Evolutionary conservation across 2,797 vertebrate genomes (phyloP).

Genomic region (Parauchenoglanis punctatus): DNA sequence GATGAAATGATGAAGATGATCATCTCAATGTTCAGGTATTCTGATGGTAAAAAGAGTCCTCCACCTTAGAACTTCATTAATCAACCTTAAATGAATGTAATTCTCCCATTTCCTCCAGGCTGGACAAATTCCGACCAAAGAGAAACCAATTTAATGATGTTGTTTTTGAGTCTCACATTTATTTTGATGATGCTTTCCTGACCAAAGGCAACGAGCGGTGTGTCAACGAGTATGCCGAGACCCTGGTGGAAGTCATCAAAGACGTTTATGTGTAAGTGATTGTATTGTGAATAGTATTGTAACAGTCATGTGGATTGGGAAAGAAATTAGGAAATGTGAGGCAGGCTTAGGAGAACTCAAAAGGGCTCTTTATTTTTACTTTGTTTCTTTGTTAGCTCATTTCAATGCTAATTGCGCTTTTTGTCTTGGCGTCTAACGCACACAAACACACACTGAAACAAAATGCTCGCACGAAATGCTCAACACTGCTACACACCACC

Average conservation of each 20-base stretch:
- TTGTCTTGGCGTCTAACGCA: too few species aligned
- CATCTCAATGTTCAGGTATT: conserved; percentile 82
- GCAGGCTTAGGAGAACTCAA: neutral
- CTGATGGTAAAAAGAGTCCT: neutral
- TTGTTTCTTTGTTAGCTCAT: too few species aligned
- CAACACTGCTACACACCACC: too few species aligned
- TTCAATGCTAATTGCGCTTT: too few species aligned
- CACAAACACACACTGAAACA: too few species aligned
- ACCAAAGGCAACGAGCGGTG: conserved; percentile 62
- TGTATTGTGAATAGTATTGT: neutral
- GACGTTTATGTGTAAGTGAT: conserved; percentile 75
- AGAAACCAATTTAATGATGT: conserved; percentile 74
- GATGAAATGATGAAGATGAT: conserved; percentile 84
- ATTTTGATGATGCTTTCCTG: conserved; percentile 77
- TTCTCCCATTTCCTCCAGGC: conserved; percentile 61
- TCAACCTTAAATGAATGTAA: neutral
- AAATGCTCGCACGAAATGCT: too few species aligned
- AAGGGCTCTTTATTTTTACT: neutral
- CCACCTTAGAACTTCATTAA: neutral
- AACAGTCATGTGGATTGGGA: neutral
- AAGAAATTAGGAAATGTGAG: neutral
- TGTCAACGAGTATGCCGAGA: conserved; percentile 74
- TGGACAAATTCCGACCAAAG: conserved; percentile 79
- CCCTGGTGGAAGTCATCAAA: conserved; percentile 70
- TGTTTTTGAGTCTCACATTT: conserved; percentile 79